phyloP scores from a whole-genome alignment of 2,113 vertebrate genomes.

The Rousettus leschenaultii region DNA sequence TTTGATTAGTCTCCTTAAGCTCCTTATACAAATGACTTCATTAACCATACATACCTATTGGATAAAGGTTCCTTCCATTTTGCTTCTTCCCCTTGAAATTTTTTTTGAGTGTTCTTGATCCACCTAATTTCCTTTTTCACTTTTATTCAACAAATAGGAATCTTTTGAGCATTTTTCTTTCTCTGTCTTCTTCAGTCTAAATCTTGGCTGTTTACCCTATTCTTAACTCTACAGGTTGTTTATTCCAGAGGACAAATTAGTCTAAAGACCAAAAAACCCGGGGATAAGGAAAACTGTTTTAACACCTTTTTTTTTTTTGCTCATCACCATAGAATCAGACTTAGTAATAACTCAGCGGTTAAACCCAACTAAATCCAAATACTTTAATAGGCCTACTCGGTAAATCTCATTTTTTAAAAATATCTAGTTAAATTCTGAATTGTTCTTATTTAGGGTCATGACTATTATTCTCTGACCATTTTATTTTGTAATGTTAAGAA shows the following conservation, averaged over 20 bases:
- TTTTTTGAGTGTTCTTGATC: not conserved
- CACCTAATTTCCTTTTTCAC: not conserved
- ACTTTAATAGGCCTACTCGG: not conserved
- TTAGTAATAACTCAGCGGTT: not conserved
- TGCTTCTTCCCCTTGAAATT: not conserved
- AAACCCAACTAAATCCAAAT: not conserved
- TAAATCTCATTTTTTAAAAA: not conserved
- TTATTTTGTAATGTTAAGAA: not conserved
- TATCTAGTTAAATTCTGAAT: not conserved
- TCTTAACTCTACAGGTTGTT: not conserved
- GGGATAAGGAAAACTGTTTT: constrained; percentile 35
- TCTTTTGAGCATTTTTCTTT: not conserved
- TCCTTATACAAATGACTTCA: not conserved
- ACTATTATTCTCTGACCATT: not conserved
- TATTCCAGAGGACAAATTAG: not conserved
- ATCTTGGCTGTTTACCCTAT: not conserved
- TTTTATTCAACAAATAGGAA: not conserved
- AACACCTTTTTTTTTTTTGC: not conserved
- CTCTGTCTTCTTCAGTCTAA: not conserved
- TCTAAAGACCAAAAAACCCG: constrained; percentile 3
- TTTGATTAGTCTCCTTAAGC: not conserved
- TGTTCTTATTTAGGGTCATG: not conserved
- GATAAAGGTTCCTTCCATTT: not conserved
- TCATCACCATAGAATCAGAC: not conserved
- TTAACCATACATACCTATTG: not conserved